Conservation (phyloP, 2,797 vertebrate species). For the Crypturellus tataupa region DNA sequence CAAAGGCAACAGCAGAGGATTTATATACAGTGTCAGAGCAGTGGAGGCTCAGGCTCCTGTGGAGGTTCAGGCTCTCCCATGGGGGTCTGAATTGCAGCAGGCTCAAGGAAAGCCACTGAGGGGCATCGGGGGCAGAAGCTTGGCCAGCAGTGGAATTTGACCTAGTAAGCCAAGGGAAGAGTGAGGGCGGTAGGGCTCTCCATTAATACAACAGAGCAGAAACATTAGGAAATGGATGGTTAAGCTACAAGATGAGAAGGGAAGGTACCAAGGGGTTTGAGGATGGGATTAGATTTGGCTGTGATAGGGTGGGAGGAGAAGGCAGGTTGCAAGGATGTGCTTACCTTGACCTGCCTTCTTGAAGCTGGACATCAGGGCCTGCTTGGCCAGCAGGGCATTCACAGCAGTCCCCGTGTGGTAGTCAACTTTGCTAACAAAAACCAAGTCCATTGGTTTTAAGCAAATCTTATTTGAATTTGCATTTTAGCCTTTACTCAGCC, state of each 20-base stretch:
- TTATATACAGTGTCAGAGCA: neutral
- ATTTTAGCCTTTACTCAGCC: neutral
- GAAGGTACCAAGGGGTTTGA: neutral
- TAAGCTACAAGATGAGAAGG: accelerated
- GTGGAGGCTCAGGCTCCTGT: neutral
- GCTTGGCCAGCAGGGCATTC: accelerated
- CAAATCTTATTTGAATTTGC: neutral
- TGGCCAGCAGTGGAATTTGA: accelerated
- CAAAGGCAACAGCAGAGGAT: neutral
- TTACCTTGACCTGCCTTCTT: neutral
- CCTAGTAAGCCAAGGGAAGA: neutral
- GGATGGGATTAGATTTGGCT: neutral
- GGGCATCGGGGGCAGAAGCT: neutral
- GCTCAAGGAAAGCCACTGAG: neutral
- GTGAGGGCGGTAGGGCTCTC: neutral
- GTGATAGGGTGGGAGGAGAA: neutral
- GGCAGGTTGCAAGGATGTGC: neutral
- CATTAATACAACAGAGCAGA: neutral
- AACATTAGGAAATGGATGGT: neutral
- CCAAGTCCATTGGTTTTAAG: neutral
- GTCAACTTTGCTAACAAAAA: neutral
- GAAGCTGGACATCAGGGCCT: accelerated
- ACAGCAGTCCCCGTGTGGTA: neutral
- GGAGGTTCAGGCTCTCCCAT: neutral
- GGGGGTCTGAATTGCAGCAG: neutral